These are phyloP conservation scores for Muraenolepis orangiensis DNA, from an alignment of 2,797 vertebrate species.

Conservation along the genomic window DNA sequence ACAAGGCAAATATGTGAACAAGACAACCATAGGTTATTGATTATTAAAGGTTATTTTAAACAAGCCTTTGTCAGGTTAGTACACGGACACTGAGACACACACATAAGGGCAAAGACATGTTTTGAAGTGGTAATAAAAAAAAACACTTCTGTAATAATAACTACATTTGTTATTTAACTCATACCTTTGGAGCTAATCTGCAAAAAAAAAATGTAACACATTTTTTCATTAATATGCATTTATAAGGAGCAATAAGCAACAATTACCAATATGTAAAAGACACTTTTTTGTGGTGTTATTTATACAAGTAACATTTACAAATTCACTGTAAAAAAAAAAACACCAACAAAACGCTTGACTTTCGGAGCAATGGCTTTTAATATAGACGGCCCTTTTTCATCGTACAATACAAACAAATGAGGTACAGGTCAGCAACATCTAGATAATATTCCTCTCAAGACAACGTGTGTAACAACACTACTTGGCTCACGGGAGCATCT, in stretches of 20 bases:
- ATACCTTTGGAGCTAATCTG: not conserved
- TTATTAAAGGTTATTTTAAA: not conserved
- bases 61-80: not conserved
- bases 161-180: not conserved
- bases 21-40: not conserved
- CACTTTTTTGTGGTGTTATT: not conserved
- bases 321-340: not conserved
- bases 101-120: not conserved
- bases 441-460: not conserved
- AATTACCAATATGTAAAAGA: not conserved
- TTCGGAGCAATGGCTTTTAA: not conserved
- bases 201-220: not conserved
- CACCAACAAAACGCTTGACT: not conserved
- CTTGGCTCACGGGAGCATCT: constrained; percentile 32
- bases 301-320: not conserved
- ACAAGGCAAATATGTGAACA: not conserved
- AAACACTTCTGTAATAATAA: not conserved
- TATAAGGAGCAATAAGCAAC: not conserved
- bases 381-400: not conserved
- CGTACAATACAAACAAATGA: not conserved
- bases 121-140: not conserved
- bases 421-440: not conserved
- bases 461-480: constrained; percentile 5
- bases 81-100: not conserved
- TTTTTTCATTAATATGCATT: not conserved